Evolutionary conservation across 2,797 vertebrate genomes (phyloP).

Genomic region (Channallabes apus): DNA sequence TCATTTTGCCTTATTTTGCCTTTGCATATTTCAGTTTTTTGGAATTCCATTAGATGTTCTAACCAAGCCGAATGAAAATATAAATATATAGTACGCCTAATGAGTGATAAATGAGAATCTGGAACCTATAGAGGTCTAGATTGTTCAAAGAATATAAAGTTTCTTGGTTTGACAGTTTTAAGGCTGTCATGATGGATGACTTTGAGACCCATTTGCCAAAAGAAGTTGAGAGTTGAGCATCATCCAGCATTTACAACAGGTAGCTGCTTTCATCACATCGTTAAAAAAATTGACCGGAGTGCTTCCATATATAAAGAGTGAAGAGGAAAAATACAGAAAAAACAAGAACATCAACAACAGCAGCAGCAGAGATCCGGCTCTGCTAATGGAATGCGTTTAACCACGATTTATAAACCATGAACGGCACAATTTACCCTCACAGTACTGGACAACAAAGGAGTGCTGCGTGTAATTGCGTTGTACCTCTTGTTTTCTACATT

Average conservation of each 20-base stretch:
- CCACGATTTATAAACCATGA: constrained; percentile 56
- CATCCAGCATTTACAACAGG: neutral
- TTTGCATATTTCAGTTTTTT: too few species aligned
- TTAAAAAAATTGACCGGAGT: neutral
- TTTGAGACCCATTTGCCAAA: neutral
- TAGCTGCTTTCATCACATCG: neutral
- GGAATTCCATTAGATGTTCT: too few species aligned
- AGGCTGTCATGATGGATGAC: neutral
- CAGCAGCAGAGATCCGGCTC: neutral
- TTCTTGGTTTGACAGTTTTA: neutral
- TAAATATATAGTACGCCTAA: neutral
- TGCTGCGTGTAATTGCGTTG: constrained; percentile 55
- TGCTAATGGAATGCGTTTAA: constrained; percentile 49
- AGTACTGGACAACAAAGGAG: constrained; percentile 47
- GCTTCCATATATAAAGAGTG: neutral
- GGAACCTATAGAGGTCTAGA: neutral
- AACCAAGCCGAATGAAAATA: too few species aligned
- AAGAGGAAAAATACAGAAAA: neutral
- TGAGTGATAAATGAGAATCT: neutral
- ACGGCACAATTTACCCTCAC: constrained; percentile 57
- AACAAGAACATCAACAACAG: neutral
- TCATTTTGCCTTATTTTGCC: too few species aligned
- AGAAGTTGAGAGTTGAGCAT: neutral
- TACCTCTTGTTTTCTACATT: constrained; percentile 5
- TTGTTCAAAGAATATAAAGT: neutral